phyloP scores from a whole-genome alignment of 2,888 invertebrate species.

The Aphidoletes aphidimyza region DNA sequence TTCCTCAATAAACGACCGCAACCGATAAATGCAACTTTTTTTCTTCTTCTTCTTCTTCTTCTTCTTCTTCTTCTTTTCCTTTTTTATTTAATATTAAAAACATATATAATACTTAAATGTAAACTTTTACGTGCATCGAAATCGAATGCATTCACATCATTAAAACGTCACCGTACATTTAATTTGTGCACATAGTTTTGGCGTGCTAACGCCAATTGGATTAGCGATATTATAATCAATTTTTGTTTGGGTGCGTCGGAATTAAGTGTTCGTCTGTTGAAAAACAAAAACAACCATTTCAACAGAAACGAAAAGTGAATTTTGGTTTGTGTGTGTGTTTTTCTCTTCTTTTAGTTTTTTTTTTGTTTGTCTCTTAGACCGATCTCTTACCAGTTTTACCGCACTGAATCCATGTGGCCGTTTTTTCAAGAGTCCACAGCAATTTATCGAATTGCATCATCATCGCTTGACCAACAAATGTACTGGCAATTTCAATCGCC shows the following conservation, averaged over 20 bases:
- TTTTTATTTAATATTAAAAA: too few species aligned
- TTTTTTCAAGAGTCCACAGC: constrained; percentile 63
- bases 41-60: too few species aligned
- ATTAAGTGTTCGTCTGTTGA: not conserved
- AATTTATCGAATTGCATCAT: constrained; percentile 62
- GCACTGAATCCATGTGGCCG: constrained; percentile 63
- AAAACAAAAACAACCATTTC: not conserved
- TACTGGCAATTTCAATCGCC: constrained; percentile 62
- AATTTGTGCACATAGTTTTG: not conserved
- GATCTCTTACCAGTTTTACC: constrained; percentile 5
- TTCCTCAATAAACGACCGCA: too few species aligned
- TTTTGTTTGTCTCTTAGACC: not conserved
- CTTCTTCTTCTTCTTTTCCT: too few species aligned
- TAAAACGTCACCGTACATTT: too few species aligned
- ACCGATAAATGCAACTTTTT: too few species aligned
- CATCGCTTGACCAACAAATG: constrained; percentile 62
- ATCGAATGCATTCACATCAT: too few species aligned
- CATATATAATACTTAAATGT: too few species aligned
- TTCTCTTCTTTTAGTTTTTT: not conserved
- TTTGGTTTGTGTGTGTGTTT: not conserved
- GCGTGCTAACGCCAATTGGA: not conserved
- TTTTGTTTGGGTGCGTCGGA: constrained; percentile 35
- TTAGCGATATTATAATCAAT: not conserved
- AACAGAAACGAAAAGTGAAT: too few species aligned
- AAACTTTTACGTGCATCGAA: too few species aligned